Base-by-base conservation (phyloP, 2,113 vertebrate species). In the Pelobates fuscus region DNA sequence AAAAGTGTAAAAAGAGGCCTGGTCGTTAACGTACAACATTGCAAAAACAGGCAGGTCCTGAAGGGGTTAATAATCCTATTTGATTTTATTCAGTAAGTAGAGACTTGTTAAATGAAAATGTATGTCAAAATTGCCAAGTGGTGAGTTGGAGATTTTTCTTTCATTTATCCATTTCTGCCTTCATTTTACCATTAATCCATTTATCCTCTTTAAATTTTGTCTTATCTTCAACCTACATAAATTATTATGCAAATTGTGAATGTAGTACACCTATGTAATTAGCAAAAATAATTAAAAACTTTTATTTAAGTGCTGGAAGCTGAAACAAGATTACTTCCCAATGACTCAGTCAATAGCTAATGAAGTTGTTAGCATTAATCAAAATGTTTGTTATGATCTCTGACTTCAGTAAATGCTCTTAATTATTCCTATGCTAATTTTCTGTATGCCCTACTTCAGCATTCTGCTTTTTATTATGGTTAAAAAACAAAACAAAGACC, bases 261-360 rank as follows among this genome's bases (percentile, higher is more conserved):
- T 46, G 25, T 25, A 67, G 55, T 41, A 67, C 55, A 67, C 72
- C 72, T 67, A 60, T 60, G 61, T 67, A 76, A 76, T 76, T 76
- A 76, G 72, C 26, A 49, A 30, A 74, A 76, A 65, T 76, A 76
- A 76, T 76, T 67, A 76, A 67, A 37, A 76, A 60, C 63, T 49
- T 76, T 76, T 26, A 60, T 60, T 76, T 54, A 67, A 67, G 64
- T 67, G 55, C 55, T 60, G 54, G 64, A 55, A 67, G 64, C 64
- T 30, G 17, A 66, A 76, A 60, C 44, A 76, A 67, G 63, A 67
- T 76, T 67, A 27, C 66, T 58, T 66, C 41, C 32, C 52, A 23
- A 49, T 67, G 72, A 37, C 72, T 66, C 37, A 67, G 72, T 67
- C 72, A 67, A 76, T 67, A 76, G 63, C 72, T 76, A 67, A 76